Conservation (phyloP, 1,140 invertebrate species). For the Drosophila arawakana region DNA sequence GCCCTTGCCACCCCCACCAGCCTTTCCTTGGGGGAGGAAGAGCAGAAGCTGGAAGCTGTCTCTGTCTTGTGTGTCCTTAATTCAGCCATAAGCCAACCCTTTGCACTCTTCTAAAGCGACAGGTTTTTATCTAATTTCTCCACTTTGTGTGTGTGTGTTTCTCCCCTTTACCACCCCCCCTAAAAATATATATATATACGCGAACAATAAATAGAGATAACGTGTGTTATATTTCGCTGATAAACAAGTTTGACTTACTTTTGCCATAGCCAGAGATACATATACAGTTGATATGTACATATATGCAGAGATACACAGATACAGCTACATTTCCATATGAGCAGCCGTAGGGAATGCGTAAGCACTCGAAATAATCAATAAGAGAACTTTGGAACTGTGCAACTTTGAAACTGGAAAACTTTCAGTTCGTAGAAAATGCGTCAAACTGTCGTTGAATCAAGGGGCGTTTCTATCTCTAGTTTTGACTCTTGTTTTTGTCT, state of each 20-base stretch:
- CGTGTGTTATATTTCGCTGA: constrained; percentile 59
- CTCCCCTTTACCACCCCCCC: constrained; percentile 13
- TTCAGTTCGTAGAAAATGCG: constrained; percentile 44
- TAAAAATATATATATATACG: constrained; percentile 10
- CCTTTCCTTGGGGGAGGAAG: constrained; percentile 9
- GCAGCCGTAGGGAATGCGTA: constrained; percentile 62
- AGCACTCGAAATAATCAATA: constrained; percentile 80
- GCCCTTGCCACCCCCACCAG: constrained; percentile 15
- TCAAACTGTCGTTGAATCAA: constrained; percentile 50
- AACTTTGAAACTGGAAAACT: constrained; percentile 40
- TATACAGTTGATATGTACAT: constrained; percentile 2
- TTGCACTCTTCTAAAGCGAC: constrained; percentile 39
- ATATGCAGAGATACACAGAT: constrained; percentile 45
- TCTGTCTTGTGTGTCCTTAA: constrained; percentile 44
- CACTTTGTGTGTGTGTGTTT: constrained; percentile 43
- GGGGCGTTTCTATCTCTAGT: constrained; percentile 41
- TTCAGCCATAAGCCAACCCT: constrained; percentile 59
- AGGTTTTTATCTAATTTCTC: constrained; percentile 82
- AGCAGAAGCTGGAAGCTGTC: constrained; percentile 30
- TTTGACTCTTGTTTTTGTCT: neutral
- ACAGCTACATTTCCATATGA: constrained; percentile 58
- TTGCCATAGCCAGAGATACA: constrained; percentile 45
- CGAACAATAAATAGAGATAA: constrained; percentile 68
- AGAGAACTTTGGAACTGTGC: constrained; percentile 76
- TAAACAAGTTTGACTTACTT: constrained; percentile 82